These are phyloP conservation scores for Papilio polyxenes DNA, from an alignment of 1,140 invertebrate species.

Conservation along the genomic window DNA sequence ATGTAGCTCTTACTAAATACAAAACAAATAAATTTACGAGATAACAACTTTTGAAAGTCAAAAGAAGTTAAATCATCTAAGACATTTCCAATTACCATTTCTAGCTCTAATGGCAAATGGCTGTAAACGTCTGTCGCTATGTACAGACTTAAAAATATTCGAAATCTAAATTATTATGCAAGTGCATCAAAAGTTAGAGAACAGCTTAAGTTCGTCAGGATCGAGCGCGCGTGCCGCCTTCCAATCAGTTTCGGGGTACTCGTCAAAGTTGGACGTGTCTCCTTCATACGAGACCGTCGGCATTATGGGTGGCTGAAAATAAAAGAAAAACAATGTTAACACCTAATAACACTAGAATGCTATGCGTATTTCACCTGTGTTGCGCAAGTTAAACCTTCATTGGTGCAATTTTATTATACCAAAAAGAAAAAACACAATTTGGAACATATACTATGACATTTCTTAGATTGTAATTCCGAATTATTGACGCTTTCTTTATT, in stretches of 20 bases:
- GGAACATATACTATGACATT: no score
- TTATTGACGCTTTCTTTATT: no score
- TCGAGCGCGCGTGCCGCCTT: slow-evolving; percentile 87
- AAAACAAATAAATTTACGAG: not conserved
- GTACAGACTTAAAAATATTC: slow-evolving; percentile 23
- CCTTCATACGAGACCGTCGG: slow-evolving; percentile 94
- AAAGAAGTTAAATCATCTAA: not conserved
- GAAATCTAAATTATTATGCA: slow-evolving; percentile 23
- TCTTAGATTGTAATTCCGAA: no score
- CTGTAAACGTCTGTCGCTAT: not conserved
- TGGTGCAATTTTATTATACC: no score
- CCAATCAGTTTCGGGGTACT: slow-evolving; percentile 96
- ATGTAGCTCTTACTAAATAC: not conserved
- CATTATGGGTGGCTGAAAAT: slow-evolving; percentile 92
- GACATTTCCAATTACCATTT: not conserved
- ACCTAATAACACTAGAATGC: not conserved
- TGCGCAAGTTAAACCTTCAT: not conserved
- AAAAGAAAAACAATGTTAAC: slow-evolving; percentile 47
- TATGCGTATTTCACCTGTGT: not conserved
- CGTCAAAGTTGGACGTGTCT: slow-evolving; percentile 97
- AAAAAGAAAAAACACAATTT: no score
- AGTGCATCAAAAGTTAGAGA: slow-evolving; percentile 90
- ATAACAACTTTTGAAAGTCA: slow-evolving; percentile 6
- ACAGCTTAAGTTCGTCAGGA: slow-evolving; percentile 90
- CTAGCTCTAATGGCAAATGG: slow-evolving; percentile 17